Base-by-base conservation (phyloP, 2,888 invertebrate species). In the Thereva unica region DNA sequence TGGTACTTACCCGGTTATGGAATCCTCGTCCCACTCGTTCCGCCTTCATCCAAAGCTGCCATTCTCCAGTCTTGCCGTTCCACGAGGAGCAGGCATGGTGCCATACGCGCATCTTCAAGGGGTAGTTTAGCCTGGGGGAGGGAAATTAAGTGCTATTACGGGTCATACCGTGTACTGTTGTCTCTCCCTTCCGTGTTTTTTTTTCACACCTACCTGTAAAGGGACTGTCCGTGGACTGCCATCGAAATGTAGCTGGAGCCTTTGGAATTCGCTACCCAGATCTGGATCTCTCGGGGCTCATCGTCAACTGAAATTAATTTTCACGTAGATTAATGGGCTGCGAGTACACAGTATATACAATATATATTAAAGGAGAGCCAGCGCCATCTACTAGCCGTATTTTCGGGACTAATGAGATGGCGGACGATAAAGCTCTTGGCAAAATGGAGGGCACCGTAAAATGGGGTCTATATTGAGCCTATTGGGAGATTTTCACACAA, bases 1-100 rank as follows among this genome's bases (percentile, higher is more conserved):
- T 10, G 67, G 56, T 42, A 80, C 87, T 87, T 82, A 93, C 93
- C 82, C 92, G 85, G 78, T 93, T 93, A 81, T 92, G 89, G 79
- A 91, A 93, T 68, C 93, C 93, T 75, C 93, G 85, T 71, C 92
- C 92, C 59, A 93, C 91, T 71, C 93, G 84, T 79, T 93, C 93
- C 23, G 89, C 89, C 78, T 92, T 91, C 70, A 93, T 87, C 92
- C 93, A 93, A 72, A 92, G 86, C 81, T 93, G 93, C 93, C 93
- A 93, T 81, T 93, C 93, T 56, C 93, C 93, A 5, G 92, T 92
- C 77, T 89, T 89, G 12, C 92, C 92, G 78, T 92, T 93, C 93
- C 93, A 93, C 64, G 92, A 92, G 74, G 91, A 89, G 76, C 93
- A 93, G 59, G 90, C 88, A 79, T 93, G 93, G 83, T 92, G 92